Conservation (phyloP, 1,140 invertebrate genomes). For the Drosophila arawakana region DNA sequence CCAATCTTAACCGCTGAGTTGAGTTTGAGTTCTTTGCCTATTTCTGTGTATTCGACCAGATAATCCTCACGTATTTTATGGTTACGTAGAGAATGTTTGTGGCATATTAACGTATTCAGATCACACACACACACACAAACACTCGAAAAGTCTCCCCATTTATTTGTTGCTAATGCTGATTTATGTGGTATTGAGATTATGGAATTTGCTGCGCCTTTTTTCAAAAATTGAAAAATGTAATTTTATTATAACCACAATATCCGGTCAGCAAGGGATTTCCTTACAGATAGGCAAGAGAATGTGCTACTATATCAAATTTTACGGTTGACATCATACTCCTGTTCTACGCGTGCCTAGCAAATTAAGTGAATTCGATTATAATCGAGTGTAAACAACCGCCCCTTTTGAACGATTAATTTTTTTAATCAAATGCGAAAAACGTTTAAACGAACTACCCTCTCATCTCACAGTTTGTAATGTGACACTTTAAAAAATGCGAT, state of each 20-base stretch:
- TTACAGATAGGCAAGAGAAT: constrained; percentile 1
- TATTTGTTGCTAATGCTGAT: constrained; percentile 43
- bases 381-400: constrained; percentile 34
- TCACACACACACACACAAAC: neutral
- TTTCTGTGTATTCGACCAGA: constrained; percentile 1
- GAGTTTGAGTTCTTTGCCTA: neutral
- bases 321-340: constrained; percentile 50
- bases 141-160: constrained; percentile 5
- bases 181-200: constrained; percentile 47
- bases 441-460: constrained; percentile 5
- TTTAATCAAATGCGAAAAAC: constrained; percentile 46
- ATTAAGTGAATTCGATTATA: constrained; percentile 29
- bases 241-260: constrained; percentile 45
- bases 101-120: constrained; percentile 2
- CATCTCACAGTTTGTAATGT: constrained; percentile 39
- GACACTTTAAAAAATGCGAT: constrained; percentile 61
- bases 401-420: constrained; percentile 53
- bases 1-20: constrained; percentile 28
- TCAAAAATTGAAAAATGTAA: constrained; percentile 43
- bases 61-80: neutral
- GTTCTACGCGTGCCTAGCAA: neutral
- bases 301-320: constrained; percentile 24
- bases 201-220: constrained; percentile 19
- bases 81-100: neutral
- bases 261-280: constrained; percentile 11